Base-by-base conservation (phyloP, 2,113 vertebrate genomes). In the Thymallus thymallus region DNA sequence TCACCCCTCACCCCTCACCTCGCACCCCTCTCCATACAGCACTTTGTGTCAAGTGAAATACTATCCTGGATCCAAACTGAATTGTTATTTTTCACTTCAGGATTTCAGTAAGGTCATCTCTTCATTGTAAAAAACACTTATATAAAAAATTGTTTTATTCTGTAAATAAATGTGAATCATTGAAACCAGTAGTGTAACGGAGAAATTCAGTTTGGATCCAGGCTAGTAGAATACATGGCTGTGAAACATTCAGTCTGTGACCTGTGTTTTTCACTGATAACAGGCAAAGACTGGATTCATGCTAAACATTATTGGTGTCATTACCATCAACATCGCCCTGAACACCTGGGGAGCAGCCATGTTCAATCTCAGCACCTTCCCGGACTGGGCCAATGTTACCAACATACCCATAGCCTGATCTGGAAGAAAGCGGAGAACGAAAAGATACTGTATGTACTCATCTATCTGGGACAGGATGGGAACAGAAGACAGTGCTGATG, bases 321-420 rank as follows among this genome's bases (percentile, higher is more conserved):
- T 95, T 68, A 87, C 82, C 0, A 92, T 95, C 82, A 93, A 80
- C n/a, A 71, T 95, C 10, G 89, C 92, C 77, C 91, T 95, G 72
- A 96, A 96, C 87, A 94, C 88, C 20, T 95, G 94, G 94, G 83
- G 84, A 10, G 32, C 72, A 0, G 72, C 91, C 66, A 77, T 94
- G 79, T 95, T 96, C 73, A 0, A 84, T 0, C 86, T 96, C 32
- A 0, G 90, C 30, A 88, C 79, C 0, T 95, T 94, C 66, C 96
- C 95, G 0, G n/a, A 78, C 6, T 97, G 95, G 95, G 95, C 94
- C 32, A 96, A 96, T 63, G 26, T 0, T 68, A 91, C 91, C 67
- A 90, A 90, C 0, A 23, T 20, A 68, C 35, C 10, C 63, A 6
- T 6, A 0, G 77, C 77, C 24, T 89, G 68, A 87, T 58, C 63